These are phyloP conservation scores for Morpho helenor DNA, from an alignment of 2,888 invertebrate species.

Conservation along the genomic window DNA sequence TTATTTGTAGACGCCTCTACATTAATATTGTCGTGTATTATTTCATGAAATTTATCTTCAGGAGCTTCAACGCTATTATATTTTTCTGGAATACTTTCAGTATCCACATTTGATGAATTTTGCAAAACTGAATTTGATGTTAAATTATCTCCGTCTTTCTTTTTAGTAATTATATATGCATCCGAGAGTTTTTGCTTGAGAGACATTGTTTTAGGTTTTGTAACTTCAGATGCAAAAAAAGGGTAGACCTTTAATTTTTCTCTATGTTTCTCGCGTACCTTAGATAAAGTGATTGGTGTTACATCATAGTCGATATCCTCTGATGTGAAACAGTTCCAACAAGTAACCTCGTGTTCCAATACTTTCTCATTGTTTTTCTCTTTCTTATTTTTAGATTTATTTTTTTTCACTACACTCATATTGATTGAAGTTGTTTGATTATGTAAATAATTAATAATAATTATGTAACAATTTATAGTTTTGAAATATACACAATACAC, in stretches of 20 bases:
- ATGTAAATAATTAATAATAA: too few species aligned
- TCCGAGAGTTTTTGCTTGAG: conserved; percentile 60
- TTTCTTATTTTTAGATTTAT: conserved; percentile 26
- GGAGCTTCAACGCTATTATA: too few species aligned
- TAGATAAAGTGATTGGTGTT: conserved; percentile 42
- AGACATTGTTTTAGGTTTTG: conserved; percentile 54
- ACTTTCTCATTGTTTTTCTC: conserved; percentile 30
- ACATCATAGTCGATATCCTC: conserved; percentile 39
- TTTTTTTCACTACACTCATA: conserved; percentile 28
- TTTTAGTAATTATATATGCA: conserved; percentile 53
- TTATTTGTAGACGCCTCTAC: too few species aligned
- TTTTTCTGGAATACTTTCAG: background rate
- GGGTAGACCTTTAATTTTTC: conserved; percentile 58
- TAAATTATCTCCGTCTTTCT: conserved; percentile 47
- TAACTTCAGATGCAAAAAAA: conserved; percentile 54
- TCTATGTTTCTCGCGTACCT: conserved; percentile 51
- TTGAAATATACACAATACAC: conserved; percentile 29
- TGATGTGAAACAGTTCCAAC: conserved; percentile 61
- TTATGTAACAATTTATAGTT: too few species aligned
- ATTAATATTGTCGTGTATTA: too few species aligned
- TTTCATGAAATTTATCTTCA: too few species aligned
- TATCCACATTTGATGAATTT: background rate
- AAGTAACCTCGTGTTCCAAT: conserved; percentile 44
- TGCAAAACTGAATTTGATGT: background rate
- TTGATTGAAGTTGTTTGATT: conserved; percentile 9